Base-by-base conservation (phyloP, 2,113 vertebrate species). In the Bos indicus region DNA sequence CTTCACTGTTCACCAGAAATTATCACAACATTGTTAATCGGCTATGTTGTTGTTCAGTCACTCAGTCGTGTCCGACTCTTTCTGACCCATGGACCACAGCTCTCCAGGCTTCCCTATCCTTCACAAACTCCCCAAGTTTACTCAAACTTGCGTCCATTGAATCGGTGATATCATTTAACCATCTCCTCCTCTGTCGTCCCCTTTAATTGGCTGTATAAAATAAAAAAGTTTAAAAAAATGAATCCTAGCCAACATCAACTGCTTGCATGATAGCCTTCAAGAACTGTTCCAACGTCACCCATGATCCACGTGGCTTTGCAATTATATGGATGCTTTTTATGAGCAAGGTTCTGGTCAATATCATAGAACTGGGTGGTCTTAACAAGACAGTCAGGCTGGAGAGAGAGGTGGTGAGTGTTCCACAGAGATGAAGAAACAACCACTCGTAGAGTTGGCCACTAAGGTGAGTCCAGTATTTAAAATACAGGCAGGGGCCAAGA, bases 21-120 rank as follows among this genome's bases (percentile, higher is more conserved):
- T 25, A 25, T 57, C 56, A 57, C 56, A 57, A 57, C 56, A 57
- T 57, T 57, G 56, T 25, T 57, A 10, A 25, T 57, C 8, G 1
- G 56, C 56, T 59, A 59, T 59, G 4, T 26, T 59, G 52, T 19
- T 54, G 9, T 59, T 59, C 57, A 59, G 23, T 59, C 57, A 25
- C 23, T 57, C 56, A 57, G 9, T 57, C 23, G 0, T 57, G 3
- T 57, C 56, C 0, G 3, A 23, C 56, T 2, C 56, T 57, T 57
- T 57, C 56, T 59, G 57, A 59, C 9, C 57, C 57, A 59, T 11
- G 57, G 23, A 59, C 4, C 4, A 9, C 57, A 59, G 57, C 57
- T 59, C 4, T 23, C 10, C 23, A 59, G 57, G 57, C 57, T 59
- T 59, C 57, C 57, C 57, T 11, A 10, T 59, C 57, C 57, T 59